Conservation (phyloP, 2,888 invertebrate species). For the Tenthredo notha region DNA sequence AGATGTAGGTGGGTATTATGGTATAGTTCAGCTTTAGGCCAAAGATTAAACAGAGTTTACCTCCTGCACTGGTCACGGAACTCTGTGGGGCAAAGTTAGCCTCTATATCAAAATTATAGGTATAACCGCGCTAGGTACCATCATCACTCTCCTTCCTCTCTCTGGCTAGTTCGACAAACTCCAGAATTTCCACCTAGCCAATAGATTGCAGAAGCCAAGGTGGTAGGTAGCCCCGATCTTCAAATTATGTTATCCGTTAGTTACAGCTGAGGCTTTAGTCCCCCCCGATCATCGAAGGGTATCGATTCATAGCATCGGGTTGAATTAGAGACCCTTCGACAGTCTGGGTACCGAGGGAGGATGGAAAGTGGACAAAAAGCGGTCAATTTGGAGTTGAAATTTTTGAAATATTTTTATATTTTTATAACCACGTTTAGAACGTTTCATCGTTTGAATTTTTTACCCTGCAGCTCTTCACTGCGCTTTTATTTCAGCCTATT, state of each 20-base stretch:
- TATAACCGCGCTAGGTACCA: not conserved
- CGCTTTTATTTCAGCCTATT: not conserved
- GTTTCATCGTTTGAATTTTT: not conserved
- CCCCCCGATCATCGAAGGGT: not conserved
- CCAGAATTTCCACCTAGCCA: slow-evolving; percentile 18
- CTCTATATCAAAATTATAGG: not conserved
- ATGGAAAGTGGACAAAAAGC: not conserved
- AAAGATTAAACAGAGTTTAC: slow-evolving; percentile 16
- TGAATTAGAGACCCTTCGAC: not conserved
- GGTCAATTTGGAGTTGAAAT: not conserved
- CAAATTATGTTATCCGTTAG: slow-evolving; percentile 43
- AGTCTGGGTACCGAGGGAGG: slow-evolving; percentile 4
- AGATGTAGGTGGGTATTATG: not conserved
- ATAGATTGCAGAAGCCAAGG: not conserved
- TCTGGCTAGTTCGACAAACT: slow-evolving; percentile 28
- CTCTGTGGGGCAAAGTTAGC: not conserved
- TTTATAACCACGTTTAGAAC: not conserved
- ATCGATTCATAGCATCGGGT: slow-evolving; percentile 8
- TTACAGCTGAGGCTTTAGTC: not conserved
- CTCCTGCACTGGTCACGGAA: slow-evolving; percentile 3
- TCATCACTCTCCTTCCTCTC: not conserved
- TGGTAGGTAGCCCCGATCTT: slow-evolving; percentile 21
- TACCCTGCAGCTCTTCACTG: no score
- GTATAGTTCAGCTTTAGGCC: not conserved
- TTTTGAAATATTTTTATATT: not conserved